A percentile compares a stretch with the other conserved stretches of the same genome.
phyloP scores from a whole-genome alignment of 2,113 vertebrate species.

The Lophius piscatorius region DNA sequence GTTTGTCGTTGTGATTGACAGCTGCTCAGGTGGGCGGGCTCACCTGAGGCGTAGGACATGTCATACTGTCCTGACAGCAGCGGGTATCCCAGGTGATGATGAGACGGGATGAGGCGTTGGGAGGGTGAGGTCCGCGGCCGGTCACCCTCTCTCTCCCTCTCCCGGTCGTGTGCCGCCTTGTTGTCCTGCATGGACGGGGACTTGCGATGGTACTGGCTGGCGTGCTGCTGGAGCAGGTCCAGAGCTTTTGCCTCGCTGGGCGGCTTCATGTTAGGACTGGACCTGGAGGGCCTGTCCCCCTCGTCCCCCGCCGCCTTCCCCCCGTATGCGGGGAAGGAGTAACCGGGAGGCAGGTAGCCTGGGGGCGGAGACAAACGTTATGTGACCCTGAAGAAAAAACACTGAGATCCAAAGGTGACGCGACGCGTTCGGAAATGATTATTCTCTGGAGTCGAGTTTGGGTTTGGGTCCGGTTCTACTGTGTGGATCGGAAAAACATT shows the following conservation, averaged over 20 bases:
- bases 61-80: constrained; percentile 94
- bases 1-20: no score
- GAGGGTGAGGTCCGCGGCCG: constrained; percentile 92
- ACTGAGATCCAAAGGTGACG: not conserved
- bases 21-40: constrained; percentile 24
- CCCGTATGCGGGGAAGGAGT: constrained; percentile 91
- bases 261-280: constrained; percentile 81
- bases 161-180: constrained; percentile 76
- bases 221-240: constrained; percentile 96
- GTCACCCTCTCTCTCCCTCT: constrained; percentile 79
- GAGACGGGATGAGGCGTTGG: constrained; percentile 90
- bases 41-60: constrained; percentile 94
- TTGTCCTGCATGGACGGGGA: constrained; percentile 88
- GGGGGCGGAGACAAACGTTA: constrained; percentile 18
- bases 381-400: no score
- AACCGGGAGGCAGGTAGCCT: constrained; percentile 93
- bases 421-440: no score
- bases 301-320: constrained; percentile 88
- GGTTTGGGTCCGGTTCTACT: no score
- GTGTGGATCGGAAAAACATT: no score
- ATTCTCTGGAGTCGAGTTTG: no score
- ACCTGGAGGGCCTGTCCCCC: constrained; percentile 85
- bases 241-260: constrained; percentile 90
- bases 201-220: constrained; percentile 98
- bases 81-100: constrained; percentile 95